phyloP scores from a whole-genome alignment of 1,140 invertebrate genomes.

The Anastrepha ludens region DNA sequence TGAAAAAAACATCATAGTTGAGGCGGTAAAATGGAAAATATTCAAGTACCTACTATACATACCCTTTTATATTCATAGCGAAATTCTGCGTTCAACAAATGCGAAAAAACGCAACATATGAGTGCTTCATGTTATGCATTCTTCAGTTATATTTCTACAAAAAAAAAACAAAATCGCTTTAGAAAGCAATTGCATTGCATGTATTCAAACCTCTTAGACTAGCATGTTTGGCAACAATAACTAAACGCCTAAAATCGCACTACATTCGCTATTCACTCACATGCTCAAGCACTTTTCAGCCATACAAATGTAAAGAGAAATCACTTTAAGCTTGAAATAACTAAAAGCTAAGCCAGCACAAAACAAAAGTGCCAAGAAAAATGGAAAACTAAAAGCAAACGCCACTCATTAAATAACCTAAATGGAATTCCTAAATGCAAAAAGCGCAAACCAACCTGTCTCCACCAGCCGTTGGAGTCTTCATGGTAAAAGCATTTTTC shows the following conservation, averaged over 20 bases:
- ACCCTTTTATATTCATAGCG: too few relatives aligned
- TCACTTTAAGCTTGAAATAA: constrained; percentile 3
- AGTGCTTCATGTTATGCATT: too few relatives aligned
- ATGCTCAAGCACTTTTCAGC: neutral
- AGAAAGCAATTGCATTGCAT: too few relatives aligned
- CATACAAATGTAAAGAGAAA: neutral
- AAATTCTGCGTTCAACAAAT: too few relatives aligned
- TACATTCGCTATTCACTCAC: neutral
- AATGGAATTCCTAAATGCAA: constrained; percentile 39
- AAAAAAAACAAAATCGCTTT: too few relatives aligned
- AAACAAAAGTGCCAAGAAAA: neutral
- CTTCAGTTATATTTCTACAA: too few relatives aligned
- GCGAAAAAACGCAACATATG: too few relatives aligned
- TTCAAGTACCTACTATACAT: too few relatives aligned
- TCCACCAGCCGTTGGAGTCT: neutral
- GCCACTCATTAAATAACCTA: constrained; percentile 47
- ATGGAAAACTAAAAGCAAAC: constrained; percentile 36
- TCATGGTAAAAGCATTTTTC: too few relatives aligned
- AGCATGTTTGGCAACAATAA: constrained; percentile 8
- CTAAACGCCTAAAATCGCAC: constrained; percentile 38
- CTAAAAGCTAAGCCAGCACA: neutral
- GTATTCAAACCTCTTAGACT: constrained; percentile 8
- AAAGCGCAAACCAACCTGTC: constrained; percentile 2
- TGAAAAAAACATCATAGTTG: too few relatives aligned
- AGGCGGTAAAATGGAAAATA: too few relatives aligned